Percentiles rank a stretch among this genome's conserved stretches.
Conservation (phyloP, 2,113 vertebrate species). For the Hippocampus guttulatus region DNA sequence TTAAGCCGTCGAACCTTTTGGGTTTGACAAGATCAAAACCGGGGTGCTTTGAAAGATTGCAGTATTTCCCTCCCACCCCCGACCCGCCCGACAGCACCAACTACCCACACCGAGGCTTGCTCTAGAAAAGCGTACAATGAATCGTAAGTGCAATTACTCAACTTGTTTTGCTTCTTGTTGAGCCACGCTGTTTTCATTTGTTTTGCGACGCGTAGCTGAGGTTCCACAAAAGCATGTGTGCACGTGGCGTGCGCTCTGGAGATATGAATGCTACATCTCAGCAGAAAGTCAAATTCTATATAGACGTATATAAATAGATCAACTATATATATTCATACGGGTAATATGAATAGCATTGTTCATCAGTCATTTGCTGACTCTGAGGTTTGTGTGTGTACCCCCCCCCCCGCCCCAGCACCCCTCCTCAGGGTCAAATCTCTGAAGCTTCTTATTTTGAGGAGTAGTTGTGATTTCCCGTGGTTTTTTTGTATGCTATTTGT, state of each 20-base stretch:
- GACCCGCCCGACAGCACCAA: constrained; percentile 44
- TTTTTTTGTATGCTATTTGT: constrained; percentile 43
- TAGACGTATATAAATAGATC: constrained; percentile 26
- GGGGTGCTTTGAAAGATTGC: constrained; percentile 83
- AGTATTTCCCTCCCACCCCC: constrained; percentile 61
- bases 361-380: constrained; percentile 64
- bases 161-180: constrained; percentile 68
- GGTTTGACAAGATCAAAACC: constrained; percentile 68
- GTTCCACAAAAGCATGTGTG: constrained; percentile 52
- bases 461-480: constrained; percentile 54
- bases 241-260: constrained; percentile 54
- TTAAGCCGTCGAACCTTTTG: constrained; percentile 59
- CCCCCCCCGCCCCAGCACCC: neutral
- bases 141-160: constrained; percentile 98
- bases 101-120: constrained; percentile 65
- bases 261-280: constrained; percentile 56
- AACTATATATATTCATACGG: constrained; percentile 74
- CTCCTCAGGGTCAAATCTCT: constrained; percentile 25
- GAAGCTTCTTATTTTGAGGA: constrained; percentile 56
- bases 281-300: constrained; percentile 58
- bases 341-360: constrained; percentile 70
- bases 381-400: constrained; percentile 40
- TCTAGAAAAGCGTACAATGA: constrained; percentile 71
- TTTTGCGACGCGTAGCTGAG: constrained; percentile 49
- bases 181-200: constrained; percentile 66